Conservation (phyloP, 64 coral and sea anemone genomes). For the Actinia tenebrosa region DNA sequence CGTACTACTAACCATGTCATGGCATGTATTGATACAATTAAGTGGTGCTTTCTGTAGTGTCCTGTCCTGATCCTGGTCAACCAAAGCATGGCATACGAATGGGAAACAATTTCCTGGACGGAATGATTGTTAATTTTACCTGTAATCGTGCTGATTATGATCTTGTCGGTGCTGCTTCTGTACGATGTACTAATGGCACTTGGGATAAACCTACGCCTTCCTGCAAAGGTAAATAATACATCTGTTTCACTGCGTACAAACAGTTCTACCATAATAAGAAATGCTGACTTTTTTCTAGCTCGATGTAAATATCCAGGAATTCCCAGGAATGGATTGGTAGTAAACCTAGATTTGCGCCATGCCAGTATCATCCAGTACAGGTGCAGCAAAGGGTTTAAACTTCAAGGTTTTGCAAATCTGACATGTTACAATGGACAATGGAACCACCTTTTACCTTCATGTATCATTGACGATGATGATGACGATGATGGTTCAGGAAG, state of each 20-base stretch:
- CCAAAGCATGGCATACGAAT: slow-evolving; percentile 31
- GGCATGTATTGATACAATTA: neutral
- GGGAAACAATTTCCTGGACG: slow-evolving; percentile 45
- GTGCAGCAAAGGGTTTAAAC: slow-evolving; percentile 7
- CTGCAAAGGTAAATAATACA: slow-evolving; percentile 41
- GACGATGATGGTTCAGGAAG: neutral
- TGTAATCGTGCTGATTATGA: slow-evolving; percentile 27
- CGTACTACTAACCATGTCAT: neutral
- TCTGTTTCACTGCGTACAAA: neutral
- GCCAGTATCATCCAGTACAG: neutral
- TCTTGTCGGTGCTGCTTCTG: slow-evolving; percentile 30
- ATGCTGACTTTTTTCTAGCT: neutral
- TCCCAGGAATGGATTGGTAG: neutral
- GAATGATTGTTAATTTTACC: slow-evolving; percentile 26
- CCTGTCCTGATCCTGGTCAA: slow-evolving; percentile 42
- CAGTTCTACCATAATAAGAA: no score
- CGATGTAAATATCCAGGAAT: neutral
- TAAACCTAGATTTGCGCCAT: neutral
- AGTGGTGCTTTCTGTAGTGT: neutral
- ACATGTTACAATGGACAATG: slow-evolving; percentile 47
- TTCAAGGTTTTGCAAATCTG: slow-evolving; percentile 22
- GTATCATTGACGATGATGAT: neutral
- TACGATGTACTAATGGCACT: slow-evolving; percentile 46
- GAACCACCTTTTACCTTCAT: slow-evolving; percentile 13
- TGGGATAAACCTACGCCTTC: slow-evolving; percentile 39